Conservation (phyloP, 53 echinoderm and acorn worm species). For the Glandiceps talaboti region DNA sequence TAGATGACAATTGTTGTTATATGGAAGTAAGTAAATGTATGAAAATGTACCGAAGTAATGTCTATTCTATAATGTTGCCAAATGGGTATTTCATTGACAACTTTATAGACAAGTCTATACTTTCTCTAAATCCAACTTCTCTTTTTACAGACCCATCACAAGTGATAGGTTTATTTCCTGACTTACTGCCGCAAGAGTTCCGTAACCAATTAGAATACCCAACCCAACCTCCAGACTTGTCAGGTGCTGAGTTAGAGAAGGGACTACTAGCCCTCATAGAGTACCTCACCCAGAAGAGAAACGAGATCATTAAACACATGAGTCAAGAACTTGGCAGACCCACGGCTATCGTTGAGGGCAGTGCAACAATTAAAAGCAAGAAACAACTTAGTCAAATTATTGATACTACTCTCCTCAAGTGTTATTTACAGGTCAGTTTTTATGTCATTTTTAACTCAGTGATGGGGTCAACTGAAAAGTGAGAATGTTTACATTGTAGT, state of each 20-base stretch:
- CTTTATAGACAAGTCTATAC: no score
- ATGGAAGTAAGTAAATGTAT: no score
- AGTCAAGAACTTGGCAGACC: slow-evolving; percentile 35
- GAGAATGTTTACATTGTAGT: no score
- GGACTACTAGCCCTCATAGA: slow-evolving; percentile 83
- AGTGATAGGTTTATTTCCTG: slow-evolving; percentile 88
- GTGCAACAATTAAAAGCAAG: slow-evolving; percentile 47
- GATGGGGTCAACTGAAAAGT: no score
- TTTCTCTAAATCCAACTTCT: no score
- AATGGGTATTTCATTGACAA: no score
- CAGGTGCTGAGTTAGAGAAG: slow-evolving; percentile 75
- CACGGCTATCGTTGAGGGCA: slow-evolving; percentile 77
- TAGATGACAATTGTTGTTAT: no score
- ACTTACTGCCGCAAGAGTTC: slow-evolving; percentile 81
- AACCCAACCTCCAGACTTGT: slow-evolving; percentile 33
- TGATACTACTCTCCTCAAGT: slow-evolving; percentile 91
- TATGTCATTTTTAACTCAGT: no score
- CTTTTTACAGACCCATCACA: slow-evolving; percentile 67
- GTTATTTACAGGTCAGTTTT: slow-evolving; percentile 65
- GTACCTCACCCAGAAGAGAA: slow-evolving; percentile 90
- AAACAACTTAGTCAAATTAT: slow-evolving; percentile 80
- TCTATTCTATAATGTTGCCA: no score
- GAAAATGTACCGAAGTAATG: no score
- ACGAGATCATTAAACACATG: slow-evolving; percentile 47
- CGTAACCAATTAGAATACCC: slow-evolving; percentile 85